These are phyloP conservation scores for Tanytarsus gracilentus DNA, from an alignment of 2,888 invertebrate species.

Conservation along the genomic window DNA sequence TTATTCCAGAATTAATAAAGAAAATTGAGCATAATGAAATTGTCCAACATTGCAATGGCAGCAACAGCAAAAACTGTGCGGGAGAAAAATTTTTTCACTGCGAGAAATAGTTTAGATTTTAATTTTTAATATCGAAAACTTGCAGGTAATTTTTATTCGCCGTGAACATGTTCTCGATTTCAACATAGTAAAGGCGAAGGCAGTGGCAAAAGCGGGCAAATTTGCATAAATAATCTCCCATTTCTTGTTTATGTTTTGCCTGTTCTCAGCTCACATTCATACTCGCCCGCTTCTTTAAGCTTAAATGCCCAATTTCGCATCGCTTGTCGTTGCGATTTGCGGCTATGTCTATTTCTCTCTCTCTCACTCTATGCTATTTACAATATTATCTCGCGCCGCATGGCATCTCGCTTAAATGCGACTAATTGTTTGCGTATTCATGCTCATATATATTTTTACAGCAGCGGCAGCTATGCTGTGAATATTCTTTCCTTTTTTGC, in stretches of 20 bases:
- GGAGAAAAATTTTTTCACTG: no score
- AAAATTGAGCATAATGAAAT: slow-evolving; percentile 6
- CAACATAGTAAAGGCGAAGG: no score
- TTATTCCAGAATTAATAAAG: neutral
- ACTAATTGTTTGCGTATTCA: slow-evolving; percentile 27
- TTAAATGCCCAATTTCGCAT: slow-evolving; percentile 6
- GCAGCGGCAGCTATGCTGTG: neutral
- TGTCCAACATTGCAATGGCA: neutral
- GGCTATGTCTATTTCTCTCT: no score
- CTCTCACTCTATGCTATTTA: no score
- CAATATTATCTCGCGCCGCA: neutral
- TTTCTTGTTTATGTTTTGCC: neutral
- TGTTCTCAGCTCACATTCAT: neutral
- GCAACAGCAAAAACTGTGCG: no score
- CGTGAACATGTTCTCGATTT: no score
- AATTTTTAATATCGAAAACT: no score
- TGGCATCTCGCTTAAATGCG: slow-evolving; percentile 17
- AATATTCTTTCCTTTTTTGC: slow-evolving; percentile 4
- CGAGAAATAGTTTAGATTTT: no score
- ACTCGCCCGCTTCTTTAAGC: neutral
- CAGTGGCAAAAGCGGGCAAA: neutral
- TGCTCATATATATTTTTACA: slow-evolving; percentile 24
- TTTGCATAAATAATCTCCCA: slow-evolving; percentile 22
- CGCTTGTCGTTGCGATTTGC: slow-evolving; percentile 6
- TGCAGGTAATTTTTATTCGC: no score